These are phyloP conservation scores for Uloborus diversus DNA, from an alignment of 1,140 invertebrate genomes.

Conservation along the genomic window DNA sequence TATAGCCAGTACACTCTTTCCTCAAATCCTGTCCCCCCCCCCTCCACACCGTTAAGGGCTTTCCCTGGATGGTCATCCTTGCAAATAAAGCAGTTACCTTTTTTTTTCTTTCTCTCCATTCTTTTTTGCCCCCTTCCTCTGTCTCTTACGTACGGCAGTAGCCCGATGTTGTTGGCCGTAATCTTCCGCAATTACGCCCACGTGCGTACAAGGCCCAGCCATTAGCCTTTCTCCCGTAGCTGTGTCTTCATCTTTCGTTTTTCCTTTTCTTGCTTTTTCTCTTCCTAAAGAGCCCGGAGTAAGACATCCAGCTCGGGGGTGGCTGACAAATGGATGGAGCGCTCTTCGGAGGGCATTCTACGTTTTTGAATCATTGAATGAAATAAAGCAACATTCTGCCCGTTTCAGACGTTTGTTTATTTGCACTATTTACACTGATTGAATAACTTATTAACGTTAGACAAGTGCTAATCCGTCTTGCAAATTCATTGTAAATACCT, in stretches of 20 bases:
- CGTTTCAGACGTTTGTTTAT: not conserved
- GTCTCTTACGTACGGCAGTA: not conserved
- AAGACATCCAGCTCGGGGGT: slow-evolving; percentile 33
- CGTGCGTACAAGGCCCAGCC: not conserved
- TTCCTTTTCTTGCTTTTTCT: too few species aligned
- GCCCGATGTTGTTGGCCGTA: not conserved
- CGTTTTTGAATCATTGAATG: not conserved
- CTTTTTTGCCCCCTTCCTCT: not conserved
- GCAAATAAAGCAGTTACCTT: not conserved
- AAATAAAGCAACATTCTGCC: not conserved
- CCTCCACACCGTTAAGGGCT: not conserved
- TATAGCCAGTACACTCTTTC: too few species aligned
- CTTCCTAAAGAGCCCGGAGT: not conserved
- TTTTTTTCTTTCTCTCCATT: not conserved
- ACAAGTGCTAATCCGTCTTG: not conserved
- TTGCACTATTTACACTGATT: not conserved
- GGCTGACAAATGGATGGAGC: slow-evolving; percentile 9
- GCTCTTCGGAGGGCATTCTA: not conserved
- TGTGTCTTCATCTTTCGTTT: slow-evolving; percentile 27
- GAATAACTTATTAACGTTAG: not conserved
- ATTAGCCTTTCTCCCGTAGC: not conserved
- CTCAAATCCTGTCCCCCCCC: not conserved
- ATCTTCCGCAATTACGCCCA: slow-evolving; percentile 26
- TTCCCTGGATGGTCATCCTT: not conserved
- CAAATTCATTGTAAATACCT: not conserved